phyloP scores from a whole-genome alignment of 2,888 invertebrate species.

The Drosophila lutescens region DNA sequence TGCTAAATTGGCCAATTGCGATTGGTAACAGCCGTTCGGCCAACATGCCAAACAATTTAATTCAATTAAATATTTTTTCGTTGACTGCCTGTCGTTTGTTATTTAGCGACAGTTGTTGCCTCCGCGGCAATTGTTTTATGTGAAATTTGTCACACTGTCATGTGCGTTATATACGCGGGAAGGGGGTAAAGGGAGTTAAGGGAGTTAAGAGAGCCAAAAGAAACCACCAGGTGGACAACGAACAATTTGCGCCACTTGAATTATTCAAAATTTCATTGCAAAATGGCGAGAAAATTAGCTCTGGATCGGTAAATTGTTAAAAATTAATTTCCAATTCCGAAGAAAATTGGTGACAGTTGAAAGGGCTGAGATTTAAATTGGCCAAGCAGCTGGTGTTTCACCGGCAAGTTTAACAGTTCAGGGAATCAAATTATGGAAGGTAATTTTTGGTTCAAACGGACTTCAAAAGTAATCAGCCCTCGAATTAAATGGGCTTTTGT shows the following conservation, averaged over 20 bases:
- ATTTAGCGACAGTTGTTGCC: conserved; percentile 76
- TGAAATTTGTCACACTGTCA: conserved; percentile 79
- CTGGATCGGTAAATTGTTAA: conserved; percentile 25
- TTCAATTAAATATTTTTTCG: conserved; percentile 80
- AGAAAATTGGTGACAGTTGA: conserved; percentile 20
- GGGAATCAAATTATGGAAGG: conserved; percentile 1
- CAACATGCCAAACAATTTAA: conserved; percentile 76
- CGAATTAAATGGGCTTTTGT: not conserved
- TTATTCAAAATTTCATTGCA: conserved; percentile 66
- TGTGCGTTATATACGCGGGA: conserved; percentile 57
- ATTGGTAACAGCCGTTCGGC: conserved; percentile 70
- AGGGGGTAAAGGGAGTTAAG: too few relatives aligned
- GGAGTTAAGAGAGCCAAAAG: not conserved
- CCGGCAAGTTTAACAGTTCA: conserved; percentile 1
- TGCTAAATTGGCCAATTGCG: conserved; percentile 82
- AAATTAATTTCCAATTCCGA: conserved; percentile 29
- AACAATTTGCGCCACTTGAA: conserved; percentile 62
- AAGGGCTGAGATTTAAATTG: conserved; percentile 21
- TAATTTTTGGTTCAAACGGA: not conserved
- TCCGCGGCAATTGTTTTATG: conserved; percentile 70
- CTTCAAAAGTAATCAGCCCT: not conserved
- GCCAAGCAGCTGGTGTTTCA: conserved; percentile 23
- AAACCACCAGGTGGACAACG: conserved; percentile 20
- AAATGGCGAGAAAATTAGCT: conserved; percentile 74
- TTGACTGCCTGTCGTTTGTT: conserved; percentile 75